phyloP scores from a whole-genome alignment of 92 coral and sea anemone genomes.

The Bergia puertoricense region DNA sequence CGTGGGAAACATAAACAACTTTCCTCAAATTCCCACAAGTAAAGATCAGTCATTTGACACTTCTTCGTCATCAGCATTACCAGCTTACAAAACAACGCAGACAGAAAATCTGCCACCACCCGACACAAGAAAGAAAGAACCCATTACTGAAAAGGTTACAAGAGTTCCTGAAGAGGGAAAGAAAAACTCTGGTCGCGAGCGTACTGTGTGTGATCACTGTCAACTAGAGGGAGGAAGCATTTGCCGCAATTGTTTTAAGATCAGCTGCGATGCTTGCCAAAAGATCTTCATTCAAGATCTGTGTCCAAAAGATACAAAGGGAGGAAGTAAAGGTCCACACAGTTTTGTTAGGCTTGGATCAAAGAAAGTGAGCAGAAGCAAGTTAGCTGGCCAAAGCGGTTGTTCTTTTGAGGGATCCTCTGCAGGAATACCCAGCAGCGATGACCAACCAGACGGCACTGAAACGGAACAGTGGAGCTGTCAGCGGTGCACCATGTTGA shows the following conservation, averaged over 20 bases:
- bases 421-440: not conserved
- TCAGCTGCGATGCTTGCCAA: not conserved
- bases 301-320: not conserved
- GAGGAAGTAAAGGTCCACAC: not conserved
- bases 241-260: not conserved
- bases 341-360: not conserved
- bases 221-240: not conserved
- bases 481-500: constrained; percentile 60
- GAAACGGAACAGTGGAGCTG: constrained; percentile 52
- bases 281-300: not conserved
- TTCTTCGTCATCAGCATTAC: not conserved
- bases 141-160: not conserved
- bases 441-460: not conserved
- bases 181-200: not conserved
- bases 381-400: not conserved
- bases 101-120: not conserved
- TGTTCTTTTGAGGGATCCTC: not conserved
- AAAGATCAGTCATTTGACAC: not conserved
- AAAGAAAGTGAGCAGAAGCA: not conserved
- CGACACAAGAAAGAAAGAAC: not conserved
- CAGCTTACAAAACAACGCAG: not conserved
- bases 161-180: not conserved
- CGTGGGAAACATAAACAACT: not conserved
- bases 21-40: not conserved
- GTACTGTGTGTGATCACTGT: constrained; percentile 26